Percentiles rank a stretch among this genome's conserved stretches.
These are phyloP conservation scores for Halcyon smyrnensis DNA, from an alignment of 2,797 vertebrate genomes.

Conservation along the genomic window DNA sequence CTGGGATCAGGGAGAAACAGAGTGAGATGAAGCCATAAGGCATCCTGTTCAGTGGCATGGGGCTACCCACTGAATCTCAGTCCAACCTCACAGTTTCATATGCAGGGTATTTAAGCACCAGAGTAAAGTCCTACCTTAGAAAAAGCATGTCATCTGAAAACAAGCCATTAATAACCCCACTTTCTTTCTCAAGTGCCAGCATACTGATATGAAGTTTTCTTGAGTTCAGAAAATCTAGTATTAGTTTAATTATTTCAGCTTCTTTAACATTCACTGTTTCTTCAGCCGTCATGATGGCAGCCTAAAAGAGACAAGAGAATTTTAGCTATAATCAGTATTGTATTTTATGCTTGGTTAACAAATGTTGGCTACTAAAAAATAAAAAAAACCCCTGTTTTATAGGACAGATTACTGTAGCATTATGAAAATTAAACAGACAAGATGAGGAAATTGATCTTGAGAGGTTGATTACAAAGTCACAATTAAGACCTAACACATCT, in stretches of 20 bases:
- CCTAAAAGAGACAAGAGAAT: conserved; percentile 60
- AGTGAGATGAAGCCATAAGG: not conserved
- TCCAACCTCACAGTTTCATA: not conserved
- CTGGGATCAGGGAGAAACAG: not conserved
- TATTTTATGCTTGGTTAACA: not conserved
- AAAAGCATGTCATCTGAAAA: conserved; percentile 99
- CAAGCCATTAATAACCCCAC: conserved; percentile 95
- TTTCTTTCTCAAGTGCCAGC: conserved; percentile 96
- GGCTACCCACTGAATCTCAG: not conserved
- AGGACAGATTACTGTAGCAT: not conserved
- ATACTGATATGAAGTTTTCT: conserved; percentile 98
- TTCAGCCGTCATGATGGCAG: conserved; percentile 92
- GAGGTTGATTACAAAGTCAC: not conserved
- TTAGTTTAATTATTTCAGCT: conserved; percentile 94
- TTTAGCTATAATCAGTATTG: not conserved
- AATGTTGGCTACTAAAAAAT: not conserved
- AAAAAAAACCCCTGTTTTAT: not conserved
- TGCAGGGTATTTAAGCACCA: not conserved
- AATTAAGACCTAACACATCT: not conserved
- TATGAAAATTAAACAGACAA: not conserved
- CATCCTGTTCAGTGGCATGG: not conserved
- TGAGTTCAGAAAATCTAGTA: conserved; percentile 94
- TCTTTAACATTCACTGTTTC: conserved; percentile 97
- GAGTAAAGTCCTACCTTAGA: conserved; percentile 83
- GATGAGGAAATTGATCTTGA: not conserved